phyloP scores from a whole-genome alignment of 2,113 vertebrate genomes.

The Sinocyclocheilus anophthalmus region DNA sequence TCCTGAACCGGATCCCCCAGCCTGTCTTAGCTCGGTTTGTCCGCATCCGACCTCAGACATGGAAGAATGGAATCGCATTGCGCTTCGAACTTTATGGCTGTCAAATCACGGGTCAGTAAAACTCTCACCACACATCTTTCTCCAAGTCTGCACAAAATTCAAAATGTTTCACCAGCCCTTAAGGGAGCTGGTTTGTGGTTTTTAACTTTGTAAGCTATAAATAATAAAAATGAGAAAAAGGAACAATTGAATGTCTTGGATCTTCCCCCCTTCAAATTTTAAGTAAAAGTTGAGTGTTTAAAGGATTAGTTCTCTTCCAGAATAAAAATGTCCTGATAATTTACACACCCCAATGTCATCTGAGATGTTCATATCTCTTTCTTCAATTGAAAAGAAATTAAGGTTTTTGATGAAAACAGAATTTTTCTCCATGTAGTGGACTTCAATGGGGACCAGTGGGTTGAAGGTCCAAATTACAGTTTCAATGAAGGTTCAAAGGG shows the following conservation, averaged over 20 bases:
- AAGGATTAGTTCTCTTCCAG: too few species aligned
- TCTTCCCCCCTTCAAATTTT: neutral
- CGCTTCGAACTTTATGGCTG: conserved; percentile 95
- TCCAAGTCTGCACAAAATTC: neutral
- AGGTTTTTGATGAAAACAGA: too few species aligned
- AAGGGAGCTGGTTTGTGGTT: neutral
- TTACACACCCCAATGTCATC: too few species aligned
- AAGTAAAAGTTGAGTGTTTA: too few species aligned
- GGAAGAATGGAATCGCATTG: conserved; percentile 91
- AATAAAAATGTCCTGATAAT: too few species aligned
- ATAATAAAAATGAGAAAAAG: neutral
- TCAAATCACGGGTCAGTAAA: conserved; percentile 87
- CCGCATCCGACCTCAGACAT: conserved; percentile 89
- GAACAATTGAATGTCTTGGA: neutral
- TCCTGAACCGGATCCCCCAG: conserved; percentile 89
- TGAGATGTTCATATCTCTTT: too few species aligned
- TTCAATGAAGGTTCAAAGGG: too few species aligned
- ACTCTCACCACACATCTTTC: neutral
- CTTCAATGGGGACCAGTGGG: too few species aligned
- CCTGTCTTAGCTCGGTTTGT: conserved; percentile 91
- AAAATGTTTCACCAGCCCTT: neutral
- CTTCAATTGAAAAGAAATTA: too few species aligned
- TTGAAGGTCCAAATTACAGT: too few species aligned
- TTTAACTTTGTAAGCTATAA: neutral
- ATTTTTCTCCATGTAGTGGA: too few species aligned